Evolutionary conservation across 1,140 invertebrate genomes (phyloP), one percentile per base, ranked within the genome.

Genomic region (Bombus pyrosoma): DNA sequence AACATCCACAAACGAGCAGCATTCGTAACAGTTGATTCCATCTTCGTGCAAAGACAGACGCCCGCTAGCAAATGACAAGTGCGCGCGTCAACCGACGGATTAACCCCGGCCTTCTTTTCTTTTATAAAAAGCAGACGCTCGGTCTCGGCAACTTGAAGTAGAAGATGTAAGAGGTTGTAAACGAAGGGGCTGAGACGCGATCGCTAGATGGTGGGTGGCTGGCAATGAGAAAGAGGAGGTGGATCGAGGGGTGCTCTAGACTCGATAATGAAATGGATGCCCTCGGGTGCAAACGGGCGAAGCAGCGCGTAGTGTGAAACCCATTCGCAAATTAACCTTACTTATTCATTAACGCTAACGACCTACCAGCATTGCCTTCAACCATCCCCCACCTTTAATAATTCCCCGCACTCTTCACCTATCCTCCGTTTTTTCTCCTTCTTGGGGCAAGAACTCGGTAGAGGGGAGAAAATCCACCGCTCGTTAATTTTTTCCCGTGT

Each of bases 261-360:
- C 89, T 89, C 92, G 90, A 94, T 94, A 94, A 94, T 94, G 92
- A 94, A 94, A 94, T 94, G 92, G 92, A 91, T 93, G 92, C 92
- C 91, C 91, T 87, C 89, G 89, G 91, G 91, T 91, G 82, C 88
- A 89, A 92, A 83, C 81, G 77, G 59, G 34, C 53, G 78, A 69
- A 83, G 64, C 47, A 80, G 75, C 85, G 84, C 86, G 82, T 89
- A 92, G 91, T 93, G 93, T 89, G 91, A 93, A 93, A 91, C 91
- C 90, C 92, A 93, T 94, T 94, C 91, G 92, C 91, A 93, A 94
- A 94, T 94, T 93, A 94, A 93, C 91, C 92, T 93, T 93, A 93
- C 92, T 93, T 92, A 94, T 93, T 94, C 92, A 94, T 94, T 94
- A 94, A 93, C 91, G 91, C 87, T 93, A 93, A 93, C 92, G 91